These are phyloP conservation scores for Bombyx huttoni DNA, from an alignment of 2,888 invertebrate species.

Conservation along the genomic window DNA sequence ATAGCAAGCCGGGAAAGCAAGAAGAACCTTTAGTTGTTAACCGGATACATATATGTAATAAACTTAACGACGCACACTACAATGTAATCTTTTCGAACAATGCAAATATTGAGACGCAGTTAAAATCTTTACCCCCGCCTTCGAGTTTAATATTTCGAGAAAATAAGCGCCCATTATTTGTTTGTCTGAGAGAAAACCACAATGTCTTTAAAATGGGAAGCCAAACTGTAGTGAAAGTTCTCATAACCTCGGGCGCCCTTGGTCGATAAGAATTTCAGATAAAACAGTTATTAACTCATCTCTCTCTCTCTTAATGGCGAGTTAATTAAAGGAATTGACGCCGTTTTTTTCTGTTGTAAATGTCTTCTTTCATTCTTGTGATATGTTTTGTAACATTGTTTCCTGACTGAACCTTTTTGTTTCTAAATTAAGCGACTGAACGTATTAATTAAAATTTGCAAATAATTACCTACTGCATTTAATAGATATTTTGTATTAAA, in stretches of 20 bases:
- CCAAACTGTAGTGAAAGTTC: constrained; percentile 2
- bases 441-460: neutral
- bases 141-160: neutral
- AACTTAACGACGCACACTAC: neutral
- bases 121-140: neutral
- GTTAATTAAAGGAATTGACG: constrained; percentile 5
- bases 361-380: constrained; percentile 1
- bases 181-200: constrained; percentile 8
- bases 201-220: constrained; percentile 1
- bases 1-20: neutral
- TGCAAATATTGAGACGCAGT: neutral
- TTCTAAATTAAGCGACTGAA: neutral
- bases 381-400: neutral
- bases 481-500: no score
- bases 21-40: neutral
- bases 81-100: neutral
- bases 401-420: neutral
- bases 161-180: constrained; percentile 12
- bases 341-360: neutral
- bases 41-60: neutral
- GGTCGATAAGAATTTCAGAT: constrained; percentile 3
- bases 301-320: constrained; percentile 4
- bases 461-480: no score
- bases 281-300: constrained; percentile 3
- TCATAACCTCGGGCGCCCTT: neutral